Evolutionary conservation across 1,140 invertebrate genomes (phyloP).

Genomic region (Drosophila seguyi): DNA sequence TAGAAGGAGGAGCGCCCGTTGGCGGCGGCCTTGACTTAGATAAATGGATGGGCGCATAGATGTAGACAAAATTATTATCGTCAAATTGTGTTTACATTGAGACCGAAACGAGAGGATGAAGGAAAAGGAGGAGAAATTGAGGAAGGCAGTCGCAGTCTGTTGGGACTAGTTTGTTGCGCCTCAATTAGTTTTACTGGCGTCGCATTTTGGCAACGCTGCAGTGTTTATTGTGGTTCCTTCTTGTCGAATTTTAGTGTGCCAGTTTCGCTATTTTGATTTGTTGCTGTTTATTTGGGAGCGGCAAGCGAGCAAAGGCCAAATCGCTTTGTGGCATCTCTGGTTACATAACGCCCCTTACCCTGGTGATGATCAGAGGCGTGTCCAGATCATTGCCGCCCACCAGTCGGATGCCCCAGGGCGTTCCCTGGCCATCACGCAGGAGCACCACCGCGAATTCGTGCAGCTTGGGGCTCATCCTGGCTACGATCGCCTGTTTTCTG

Average conservation of each 20-base stretch:
- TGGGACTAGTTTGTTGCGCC: constrained; percentile 57
- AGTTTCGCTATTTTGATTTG: constrained; percentile 75
- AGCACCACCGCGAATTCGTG: constrained; percentile 91
- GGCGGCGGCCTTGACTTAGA: constrained; percentile 22
- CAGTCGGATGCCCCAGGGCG: constrained; percentile 96
- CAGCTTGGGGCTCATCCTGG: constrained; percentile 87
- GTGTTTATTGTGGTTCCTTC: constrained; percentile 24
- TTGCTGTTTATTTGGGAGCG: constrained; percentile 61
- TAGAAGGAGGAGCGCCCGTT: neutral
- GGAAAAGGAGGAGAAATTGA: neutral
- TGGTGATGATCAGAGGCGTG: constrained; percentile 95
- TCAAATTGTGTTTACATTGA: constrained; percentile 67
- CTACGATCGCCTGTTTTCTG: constrained; percentile 1
- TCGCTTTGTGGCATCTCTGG: constrained; percentile 53
- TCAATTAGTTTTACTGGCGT: constrained; percentile 81
- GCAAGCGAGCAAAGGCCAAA: constrained; percentile 68
- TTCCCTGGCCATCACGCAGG: constrained; percentile 90
- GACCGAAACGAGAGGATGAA: neutral
- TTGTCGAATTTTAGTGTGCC: constrained; percentile 34
- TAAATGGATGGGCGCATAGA: constrained; percentile 17
- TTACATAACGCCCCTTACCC: constrained; percentile 87
- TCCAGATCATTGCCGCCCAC: constrained; percentile 95
- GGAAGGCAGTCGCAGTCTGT: constrained; percentile 1
- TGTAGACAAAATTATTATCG: constrained; percentile 60
- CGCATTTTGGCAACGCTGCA: constrained; percentile 44